A percentile compares a stretch with the other conserved stretches of the same genome.
phyloP scores from a whole-genome alignment of 2,888 invertebrate species.

The Yponomeuta plumbellus region DNA sequence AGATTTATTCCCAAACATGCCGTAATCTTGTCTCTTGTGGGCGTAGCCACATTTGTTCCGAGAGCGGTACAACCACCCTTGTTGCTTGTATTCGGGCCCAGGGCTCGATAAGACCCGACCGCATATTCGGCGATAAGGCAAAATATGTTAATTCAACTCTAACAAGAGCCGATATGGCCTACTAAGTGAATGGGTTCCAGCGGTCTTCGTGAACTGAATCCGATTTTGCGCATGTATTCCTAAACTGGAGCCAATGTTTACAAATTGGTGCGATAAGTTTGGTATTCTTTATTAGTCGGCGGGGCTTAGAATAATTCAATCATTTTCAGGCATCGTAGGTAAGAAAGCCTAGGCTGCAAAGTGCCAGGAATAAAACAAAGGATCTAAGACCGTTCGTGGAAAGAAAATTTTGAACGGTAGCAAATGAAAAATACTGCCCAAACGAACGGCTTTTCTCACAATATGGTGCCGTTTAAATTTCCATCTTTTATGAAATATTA shows the following conservation, averaged over 20 bases:
- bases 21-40: constrained; percentile 67
- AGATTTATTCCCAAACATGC: constrained; percentile 68
- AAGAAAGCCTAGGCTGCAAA: not conserved
- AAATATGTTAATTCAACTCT: constrained; percentile 72
- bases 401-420: constrained; percentile 40
- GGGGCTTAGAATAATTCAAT: constrained; percentile 37
- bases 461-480: constrained; percentile 72
- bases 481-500: constrained; percentile 72
- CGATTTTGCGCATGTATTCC: constrained; percentile 44
- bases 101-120: constrained; percentile 65
- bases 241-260: constrained; percentile 63
- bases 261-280: constrained; percentile 53
- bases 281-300: constrained; percentile 44
- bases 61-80: constrained; percentile 36
- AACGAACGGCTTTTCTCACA: constrained; percentile 68
- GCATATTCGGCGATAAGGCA: constrained; percentile 68
- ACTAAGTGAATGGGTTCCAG: constrained; percentile 73
- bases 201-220: constrained; percentile 64
- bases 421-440: constrained; percentile 64
- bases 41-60: constrained; percentile 66
- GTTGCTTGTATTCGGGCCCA: constrained; percentile 55
- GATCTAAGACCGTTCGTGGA: constrained; percentile 33
- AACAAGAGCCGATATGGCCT: constrained; percentile 65
- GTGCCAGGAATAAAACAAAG: not conserved
- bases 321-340: not conserved